Evolutionary conservation across 1,140 invertebrate genomes (phyloP), one percentile per base, ranked within the genome.

Genomic region (Babylonia areolata): DNA sequence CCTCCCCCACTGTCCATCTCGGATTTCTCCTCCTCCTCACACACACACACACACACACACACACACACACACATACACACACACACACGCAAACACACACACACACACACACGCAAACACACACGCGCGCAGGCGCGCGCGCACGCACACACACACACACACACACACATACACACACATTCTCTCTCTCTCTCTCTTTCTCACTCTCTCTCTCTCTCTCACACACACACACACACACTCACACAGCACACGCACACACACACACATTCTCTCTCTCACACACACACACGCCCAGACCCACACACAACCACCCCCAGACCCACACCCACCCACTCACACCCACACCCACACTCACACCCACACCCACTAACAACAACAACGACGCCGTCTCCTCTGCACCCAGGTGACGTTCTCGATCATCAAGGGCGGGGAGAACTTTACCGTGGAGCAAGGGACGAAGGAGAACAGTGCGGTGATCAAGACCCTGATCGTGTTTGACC

Each of bases 401-500:
- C 31, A 79, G 73, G 31, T 85, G 6, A 42, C 79, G 28, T 83
- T 84, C 9, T 75, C 89, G 88, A 89, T 91, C 6, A 81, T 73
- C 15, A 89, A 89, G 6, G 71, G 71, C 9, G 2, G 0, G 12
- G 87, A 87, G 20, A 87, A 90, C 85, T 83, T 86, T 78, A 88
- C 82, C 17, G 88, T 88, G 77, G 64, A 75, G 40, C 81, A 88
- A 69, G 90, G 89, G 58, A 81, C 51, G 35, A 90, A 90, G n/a
- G 87, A 89, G 23, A 83, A 88, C 77, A 69, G 86, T 20, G 89
- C 91, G 51, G 91, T 90, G 0, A 89, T 92, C 37, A 89, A 87
- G 64, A 92, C 90, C n/a, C 89, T 87, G 51, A 87, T 81, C 69
- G 87, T 78, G 11, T 92, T 92, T 89, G 91, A 92, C 83, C 82